Conservation (phyloP, 1,140 invertebrate species). For the Panulirus ornatus region DNA sequence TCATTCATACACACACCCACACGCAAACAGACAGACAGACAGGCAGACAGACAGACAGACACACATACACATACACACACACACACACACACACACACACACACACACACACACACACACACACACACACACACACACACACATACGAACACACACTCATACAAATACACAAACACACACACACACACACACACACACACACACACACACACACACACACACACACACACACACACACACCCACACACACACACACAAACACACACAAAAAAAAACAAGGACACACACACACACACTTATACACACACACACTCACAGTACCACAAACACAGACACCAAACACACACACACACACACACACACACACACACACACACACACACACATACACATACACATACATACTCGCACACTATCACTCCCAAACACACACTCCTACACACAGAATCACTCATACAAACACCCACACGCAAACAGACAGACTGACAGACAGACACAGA, state of each 20-base stretch:
- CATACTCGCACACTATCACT: neutral
- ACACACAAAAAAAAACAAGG: no score
- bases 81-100: slow-evolving; percentile 3
- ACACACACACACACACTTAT: no score
- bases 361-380: slow-evolving; percentile 3
- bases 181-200: neutral
- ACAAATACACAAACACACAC: no score
- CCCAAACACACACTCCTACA: neutral
- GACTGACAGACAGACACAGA: neutral
- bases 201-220: neutral
- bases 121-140: neutral
- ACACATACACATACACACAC: neutral
- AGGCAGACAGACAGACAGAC: neutral
- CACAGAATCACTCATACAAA: neutral
- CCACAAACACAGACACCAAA: neutral
- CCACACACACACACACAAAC: no score
- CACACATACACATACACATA: slow-evolving; percentile 9
- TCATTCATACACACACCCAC: neutral
- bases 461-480: neutral
- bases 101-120: neutral
- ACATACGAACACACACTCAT: no score
- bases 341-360: neutral
- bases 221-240: slow-evolving; percentile 10
- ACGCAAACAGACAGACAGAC: neutral
- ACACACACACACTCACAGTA: no score